These are phyloP conservation scores for Drosophila monieri DNA, from an alignment of 2,888 invertebrate species.

Conservation along the genomic window DNA sequence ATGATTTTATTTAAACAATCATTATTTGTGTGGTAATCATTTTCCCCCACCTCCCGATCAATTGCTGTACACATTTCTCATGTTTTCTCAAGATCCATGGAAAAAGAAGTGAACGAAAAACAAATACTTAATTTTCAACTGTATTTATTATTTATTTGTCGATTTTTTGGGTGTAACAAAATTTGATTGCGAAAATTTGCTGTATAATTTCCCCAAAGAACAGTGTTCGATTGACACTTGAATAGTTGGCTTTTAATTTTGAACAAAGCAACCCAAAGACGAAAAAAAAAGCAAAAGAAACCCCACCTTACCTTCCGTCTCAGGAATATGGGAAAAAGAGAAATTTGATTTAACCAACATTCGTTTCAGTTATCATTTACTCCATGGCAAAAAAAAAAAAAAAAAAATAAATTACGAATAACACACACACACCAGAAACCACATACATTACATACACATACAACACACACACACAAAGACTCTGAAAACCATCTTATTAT, in stretches of 20 bases:
- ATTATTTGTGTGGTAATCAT: conserved; percentile 26
- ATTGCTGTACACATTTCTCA: conserved; percentile 37
- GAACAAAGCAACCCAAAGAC: conserved; percentile 3
- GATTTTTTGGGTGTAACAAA: conserved; percentile 81
- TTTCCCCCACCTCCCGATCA: conserved; percentile 9
- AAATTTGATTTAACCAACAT: conserved; percentile 23
- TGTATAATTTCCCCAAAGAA: conserved; percentile 9
- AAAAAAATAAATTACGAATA: conserved; percentile 38
- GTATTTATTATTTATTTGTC: conserved; percentile 41
- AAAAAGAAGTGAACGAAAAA: conserved; percentile 28
- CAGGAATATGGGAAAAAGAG: conserved; percentile 25
- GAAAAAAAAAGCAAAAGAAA: background rate
- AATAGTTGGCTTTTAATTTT: conserved; percentile 8
- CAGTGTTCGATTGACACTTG: background rate
- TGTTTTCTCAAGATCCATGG: conserved; percentile 32
- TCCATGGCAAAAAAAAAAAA: conserved; percentile 52
- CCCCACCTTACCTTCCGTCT: conserved; percentile 18
- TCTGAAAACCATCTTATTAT: conserved; percentile 60
- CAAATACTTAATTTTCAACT: conserved; percentile 23
- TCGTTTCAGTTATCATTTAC: conserved; percentile 42
- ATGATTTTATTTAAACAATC: conserved; percentile 27
- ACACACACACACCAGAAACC: conserved; percentile 30
- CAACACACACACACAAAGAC: conserved; percentile 44
- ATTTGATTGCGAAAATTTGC: conserved; percentile 66
- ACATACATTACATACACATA: conserved; percentile 27